Base-by-base conservation (phyloP, 2,888 invertebrate species). In the Ommatoiulus sabulosus region DNA sequence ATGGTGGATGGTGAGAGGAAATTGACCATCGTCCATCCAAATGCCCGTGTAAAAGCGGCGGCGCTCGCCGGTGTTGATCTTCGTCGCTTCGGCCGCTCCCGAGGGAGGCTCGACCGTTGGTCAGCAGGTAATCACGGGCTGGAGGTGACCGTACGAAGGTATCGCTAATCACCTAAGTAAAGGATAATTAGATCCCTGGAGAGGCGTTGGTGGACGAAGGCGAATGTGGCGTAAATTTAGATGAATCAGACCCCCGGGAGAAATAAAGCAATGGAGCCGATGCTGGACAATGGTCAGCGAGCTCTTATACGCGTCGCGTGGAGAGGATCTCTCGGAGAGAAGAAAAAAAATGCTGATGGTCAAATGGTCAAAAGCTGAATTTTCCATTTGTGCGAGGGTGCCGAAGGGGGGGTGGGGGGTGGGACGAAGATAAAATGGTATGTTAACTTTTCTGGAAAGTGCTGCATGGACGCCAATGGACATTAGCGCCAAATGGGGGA, bases 131-230 rank as follows among this genome's bases (percentile, higher is more conserved):
- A 87, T 87, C 87, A 87, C 52, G 48, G 87, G 52, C 87, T 57
- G 52, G 20, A 87, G 87, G 87, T 48, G 52, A 48, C 48, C 57
- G 52, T 48, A 48, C 48, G 87, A 24, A 88, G 88, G 88, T 88
- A 88, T 88, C 85, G 80, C 88, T 88, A 88, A 88, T 88, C 88
- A 88, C 88, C 88, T 84, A 88, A 88, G 88, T 88, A 88, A 88
- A 85, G 84, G 84, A 88, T 88, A 88, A 88, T 88, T 88, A 88
- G 84, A 44, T 88, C 88, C 84, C 88, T 46, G 24, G 88, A 88
- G 88, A 88, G 63, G 57, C 44, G 87, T 87, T 87, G 63, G 87
- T 46, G 43, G 48, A 57, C 44, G 87, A 57, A 72, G 46, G 88
- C 46, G 88, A 84, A 72, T 84, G 48, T 43, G 48, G 88, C 88